Evolutionary conservation across 2,797 vertebrate genomes (phyloP), one percentile per base, ranked within the genome.

Genomic region (Podargus strigoides): DNA sequence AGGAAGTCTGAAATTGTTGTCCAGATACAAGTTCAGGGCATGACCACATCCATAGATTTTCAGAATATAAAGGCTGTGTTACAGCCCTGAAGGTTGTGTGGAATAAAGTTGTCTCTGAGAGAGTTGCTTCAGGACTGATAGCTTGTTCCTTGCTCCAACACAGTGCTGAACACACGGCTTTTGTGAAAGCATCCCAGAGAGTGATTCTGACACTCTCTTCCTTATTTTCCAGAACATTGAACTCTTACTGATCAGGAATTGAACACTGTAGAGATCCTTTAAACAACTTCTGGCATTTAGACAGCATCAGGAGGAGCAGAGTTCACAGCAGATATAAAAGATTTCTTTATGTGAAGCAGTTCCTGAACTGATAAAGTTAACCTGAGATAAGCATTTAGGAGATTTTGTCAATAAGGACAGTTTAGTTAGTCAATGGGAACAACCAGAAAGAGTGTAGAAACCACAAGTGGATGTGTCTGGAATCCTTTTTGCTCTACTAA

Each of bases 181-280:
- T 62, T 87, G 64, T 85, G 42, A 94, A 90, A 87, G 46, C 78
- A 83, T 77, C 86, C 52, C 66, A 83, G 52, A 94, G 96, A 90
- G 73, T 69, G 63, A 59, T 79, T 90, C 86, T 86, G 70, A 94
- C 74, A 77, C 74, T 90, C 73, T 94, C 28, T 73, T 88, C 86
- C 84, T 92, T 95, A 82, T 96, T 96, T 96, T 94, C 94, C 92
- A 90, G 90, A 91, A 77, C 87, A 93, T 27, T 92, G 92, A 95
- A 89, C 90, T 89, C 78, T 85, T 74, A 78, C 78, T 83, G 81
- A 90, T 92, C 5, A 0, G 49, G 81, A 92, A 89, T 62, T 92
- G 90, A 96, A 85, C 72, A 39, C 53, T 68, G 37, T 56, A 89
- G 84, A 92, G 52, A 59, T 89, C 21, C 53, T 92, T 94, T 87